Percentiles rank a stretch among this genome's conserved stretches.
Evolutionary conservation across 2,113 vertebrate genomes (phyloP).

Genomic region (Clarias gariepinus): DNA sequence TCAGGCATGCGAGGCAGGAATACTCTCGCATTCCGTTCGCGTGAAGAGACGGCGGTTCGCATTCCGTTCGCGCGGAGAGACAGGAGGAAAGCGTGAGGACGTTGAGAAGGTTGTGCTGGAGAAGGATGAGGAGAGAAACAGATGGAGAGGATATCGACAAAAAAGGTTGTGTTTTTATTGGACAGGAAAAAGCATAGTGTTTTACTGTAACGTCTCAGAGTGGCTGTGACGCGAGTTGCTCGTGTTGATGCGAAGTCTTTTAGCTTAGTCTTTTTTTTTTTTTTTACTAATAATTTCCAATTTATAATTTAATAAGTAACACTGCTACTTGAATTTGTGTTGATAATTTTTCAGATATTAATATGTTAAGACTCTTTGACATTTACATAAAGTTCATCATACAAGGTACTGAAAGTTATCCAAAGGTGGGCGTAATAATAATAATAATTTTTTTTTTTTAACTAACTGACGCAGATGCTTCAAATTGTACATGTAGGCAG

Average conservation of each 20-base stretch:
- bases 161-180: constrained; percentile 6
- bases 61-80: neutral
- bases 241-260: neutral
- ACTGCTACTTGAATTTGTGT: too few relatives aligned
- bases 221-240: neutral
- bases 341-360: neutral
- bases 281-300: neutral
- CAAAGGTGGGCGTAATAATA: too few relatives aligned
- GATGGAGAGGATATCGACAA: constrained; percentile 6
- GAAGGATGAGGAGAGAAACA: neutral
- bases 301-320: too few relatives aligned
- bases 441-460: too few relatives aligned
- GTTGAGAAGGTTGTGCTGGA: neutral
- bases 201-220: constrained; percentile 6
- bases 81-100: neutral
- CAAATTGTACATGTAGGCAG: too few relatives aligned
- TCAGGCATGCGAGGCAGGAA: constrained; percentile 47
- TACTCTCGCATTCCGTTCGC: constrained; percentile 48
- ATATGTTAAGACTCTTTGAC: too few relatives aligned
- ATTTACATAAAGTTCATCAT: too few relatives aligned
- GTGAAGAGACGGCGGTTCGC: constrained; percentile 9
- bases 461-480: too few relatives aligned
- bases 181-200: neutral
- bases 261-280: neutral
- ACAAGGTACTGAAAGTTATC: too few relatives aligned